Conservation (phyloP, 2,113 vertebrate genomes). For the Oreotrochilus melanogaster region DNA sequence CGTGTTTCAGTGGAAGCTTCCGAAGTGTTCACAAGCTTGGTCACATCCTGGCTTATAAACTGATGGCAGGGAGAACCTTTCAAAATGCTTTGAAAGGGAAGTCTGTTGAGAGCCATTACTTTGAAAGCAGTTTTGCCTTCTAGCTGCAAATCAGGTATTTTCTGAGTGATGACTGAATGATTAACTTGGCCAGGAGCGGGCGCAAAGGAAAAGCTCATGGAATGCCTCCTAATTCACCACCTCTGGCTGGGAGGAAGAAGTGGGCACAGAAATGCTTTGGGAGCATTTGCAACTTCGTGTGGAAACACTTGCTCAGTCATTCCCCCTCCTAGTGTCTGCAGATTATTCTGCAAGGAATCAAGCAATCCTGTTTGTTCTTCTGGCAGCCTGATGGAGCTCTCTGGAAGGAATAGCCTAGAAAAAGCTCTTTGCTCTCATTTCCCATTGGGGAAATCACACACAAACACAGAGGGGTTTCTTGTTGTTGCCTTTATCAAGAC, state of each 20-base stretch:
- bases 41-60: background rate
- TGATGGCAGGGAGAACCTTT: constrained; percentile 2
- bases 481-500: background rate
- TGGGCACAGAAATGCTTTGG: background rate
- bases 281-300: background rate
- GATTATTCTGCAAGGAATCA: background rate
- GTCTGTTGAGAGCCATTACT: background rate
- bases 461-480: background rate
- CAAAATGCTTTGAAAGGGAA: background rate
- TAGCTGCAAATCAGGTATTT: background rate
- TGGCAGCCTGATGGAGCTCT: background rate
- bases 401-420: background rate
- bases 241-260: background rate
- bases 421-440: background rate
- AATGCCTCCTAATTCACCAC: background rate
- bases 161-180: background rate
- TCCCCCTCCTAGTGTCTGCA: background rate
- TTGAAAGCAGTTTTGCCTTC: background rate
- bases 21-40: background rate
- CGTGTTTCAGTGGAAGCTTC: background rate
- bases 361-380: background rate
- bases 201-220: background rate
- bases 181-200: background rate
- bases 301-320: background rate
- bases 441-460: background rate